phyloP scores from a whole-genome alignment of 2,113 vertebrate genomes.

The Sterna hirundo region DNA sequence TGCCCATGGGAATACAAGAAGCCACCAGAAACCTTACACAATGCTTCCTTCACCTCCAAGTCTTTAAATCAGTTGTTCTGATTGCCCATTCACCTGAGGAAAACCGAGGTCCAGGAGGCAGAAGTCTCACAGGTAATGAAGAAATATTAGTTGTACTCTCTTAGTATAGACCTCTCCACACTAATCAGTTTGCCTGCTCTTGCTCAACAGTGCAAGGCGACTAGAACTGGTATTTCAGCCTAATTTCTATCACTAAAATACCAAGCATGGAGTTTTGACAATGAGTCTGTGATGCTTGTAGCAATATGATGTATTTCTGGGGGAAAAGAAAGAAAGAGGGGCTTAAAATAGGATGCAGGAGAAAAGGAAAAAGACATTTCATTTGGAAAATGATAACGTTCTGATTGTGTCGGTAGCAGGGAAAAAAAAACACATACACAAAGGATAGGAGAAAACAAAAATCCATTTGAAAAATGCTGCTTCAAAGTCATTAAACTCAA shows the following conservation, averaged over 20 bases:
- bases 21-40: background rate
- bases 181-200: background rate
- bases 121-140: background rate
- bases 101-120: background rate
- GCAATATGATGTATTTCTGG: background rate
- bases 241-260: background rate
- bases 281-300: background rate
- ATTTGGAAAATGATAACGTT: background rate
- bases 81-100: background rate
- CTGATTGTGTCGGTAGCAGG: background rate
- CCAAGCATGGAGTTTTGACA: background rate
- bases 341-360: background rate
- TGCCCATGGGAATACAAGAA: background rate
- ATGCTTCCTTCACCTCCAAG: background rate
- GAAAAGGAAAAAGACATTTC: background rate
- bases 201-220: background rate
- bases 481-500: slow-evolving; percentile 20
- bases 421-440: background rate
- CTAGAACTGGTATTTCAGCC: background rate
- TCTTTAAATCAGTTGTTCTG: background rate
- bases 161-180: background rate
- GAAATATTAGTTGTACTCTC: background rate
- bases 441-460: slow-evolving; percentile 18
- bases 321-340: background rate
- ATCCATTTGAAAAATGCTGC: background rate